These are phyloP conservation scores for Ctenochaetus hawaiiensis DNA, from an alignment of 2,797 vertebrate species.

Conservation along the genomic window DNA sequence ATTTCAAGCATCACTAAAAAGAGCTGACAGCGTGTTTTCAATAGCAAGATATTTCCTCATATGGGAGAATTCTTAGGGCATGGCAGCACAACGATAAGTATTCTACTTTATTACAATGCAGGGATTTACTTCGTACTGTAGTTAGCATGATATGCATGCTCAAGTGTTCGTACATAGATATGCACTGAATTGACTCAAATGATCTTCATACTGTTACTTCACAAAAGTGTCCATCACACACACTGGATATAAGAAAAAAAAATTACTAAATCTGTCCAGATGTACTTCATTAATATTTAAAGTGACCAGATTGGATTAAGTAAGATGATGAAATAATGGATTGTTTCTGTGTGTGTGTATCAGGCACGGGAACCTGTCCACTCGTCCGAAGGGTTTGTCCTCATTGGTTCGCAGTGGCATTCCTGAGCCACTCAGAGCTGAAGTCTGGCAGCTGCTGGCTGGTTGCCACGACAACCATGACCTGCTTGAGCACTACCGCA, in stretches of 20 bases:
- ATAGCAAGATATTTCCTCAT: constrained; percentile 23
- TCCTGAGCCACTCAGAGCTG: constrained; percentile 95
- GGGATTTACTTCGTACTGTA: neutral
- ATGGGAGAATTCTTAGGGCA: constrained; percentile 12
- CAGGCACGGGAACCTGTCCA: constrained; percentile 94
- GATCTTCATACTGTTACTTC: neutral
- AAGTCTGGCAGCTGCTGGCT: constrained; percentile 97
- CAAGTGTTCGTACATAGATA: neutral
- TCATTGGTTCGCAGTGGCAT: constrained; percentile 93
- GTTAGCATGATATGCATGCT: neutral
- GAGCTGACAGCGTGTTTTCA: constrained; percentile 57
- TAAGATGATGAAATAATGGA: constrained; percentile 33
- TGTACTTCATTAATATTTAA: constrained; percentile 34
- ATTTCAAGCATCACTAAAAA: constrained; percentile 72
- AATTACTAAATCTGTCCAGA: constrained; percentile 12
- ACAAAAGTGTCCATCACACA: neutral
- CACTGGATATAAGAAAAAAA: neutral
- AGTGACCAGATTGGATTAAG: constrained; percentile 3
- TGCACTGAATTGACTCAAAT: constrained; percentile 4
- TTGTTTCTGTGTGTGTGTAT: constrained; percentile 19
- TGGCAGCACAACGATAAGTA: constrained; percentile 15
- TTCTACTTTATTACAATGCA: neutral
- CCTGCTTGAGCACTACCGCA: constrained; percentile 94
- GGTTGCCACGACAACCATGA: constrained; percentile 94
- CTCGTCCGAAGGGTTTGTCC: constrained; percentile 91